Evolutionary conservation across 1,140 invertebrate species (phyloP).

Genomic region (Octopus sinensis): DNA sequence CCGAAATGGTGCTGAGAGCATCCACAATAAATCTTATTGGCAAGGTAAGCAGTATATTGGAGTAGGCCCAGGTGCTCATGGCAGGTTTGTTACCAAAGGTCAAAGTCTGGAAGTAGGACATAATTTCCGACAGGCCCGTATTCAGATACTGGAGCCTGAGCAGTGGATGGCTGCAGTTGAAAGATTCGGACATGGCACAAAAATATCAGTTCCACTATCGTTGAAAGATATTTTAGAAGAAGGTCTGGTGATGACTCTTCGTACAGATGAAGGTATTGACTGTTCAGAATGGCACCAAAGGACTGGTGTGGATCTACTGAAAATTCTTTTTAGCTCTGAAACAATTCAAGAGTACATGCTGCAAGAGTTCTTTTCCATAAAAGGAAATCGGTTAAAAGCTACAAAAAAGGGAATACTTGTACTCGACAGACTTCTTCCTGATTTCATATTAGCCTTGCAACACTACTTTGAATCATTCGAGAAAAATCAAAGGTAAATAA

Average conservation of each 20-base stretch:
- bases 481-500: too few relatives aligned
- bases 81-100: constrained; percentile 28
- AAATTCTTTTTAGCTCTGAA: background rate
- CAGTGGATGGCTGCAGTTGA: constrained; percentile 49
- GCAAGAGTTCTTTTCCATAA: constrained; percentile 13
- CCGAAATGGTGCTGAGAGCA: constrained; percentile 33
- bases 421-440: constrained; percentile 33
- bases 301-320: background rate
- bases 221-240: constrained; percentile 15
- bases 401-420: constrained; percentile 29
- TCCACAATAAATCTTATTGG: constrained; percentile 52
- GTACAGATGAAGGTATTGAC: background rate
- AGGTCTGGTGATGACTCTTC: constrained; percentile 13
- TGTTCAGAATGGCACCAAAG: background rate
- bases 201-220: constrained; percentile 28
- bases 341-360: background rate
- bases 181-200: constrained; percentile 42
- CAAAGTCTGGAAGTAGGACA: background rate
- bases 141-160: constrained; percentile 45
- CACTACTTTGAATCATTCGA: too few relatives aligned
- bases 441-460: constrained; percentile 22
- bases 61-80: constrained; percentile 50
- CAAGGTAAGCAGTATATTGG: constrained; percentile 50
- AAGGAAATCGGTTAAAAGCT: constrained; percentile 28
- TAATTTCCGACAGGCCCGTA: constrained; percentile 29